Evolutionary conservation across 2,888 invertebrate genomes (phyloP), one percentile per base, ranked within the genome.

Genomic region (Diloba caeruleocephala): DNA sequence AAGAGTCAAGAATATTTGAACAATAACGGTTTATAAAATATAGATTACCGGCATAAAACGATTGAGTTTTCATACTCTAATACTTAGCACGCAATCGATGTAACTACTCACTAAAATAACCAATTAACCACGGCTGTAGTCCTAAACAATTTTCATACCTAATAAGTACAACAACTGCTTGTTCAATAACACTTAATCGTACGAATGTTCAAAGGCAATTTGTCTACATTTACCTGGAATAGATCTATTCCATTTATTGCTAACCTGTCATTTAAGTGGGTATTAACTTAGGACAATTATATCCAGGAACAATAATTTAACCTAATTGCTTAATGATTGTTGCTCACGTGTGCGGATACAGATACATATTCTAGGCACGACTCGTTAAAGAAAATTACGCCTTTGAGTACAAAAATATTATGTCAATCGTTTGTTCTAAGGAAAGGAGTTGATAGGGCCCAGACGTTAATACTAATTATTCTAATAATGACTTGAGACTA

Each of bases 291-390:
- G 32, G 60, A 78, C 82, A 88, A 89, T 88, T 85, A 88, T 78
- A 81, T 69, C 74, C 66, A 81, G 77, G 69, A 81, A 85, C 77
- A 82, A 83, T 83, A 86, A 87, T 87, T 83, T 68, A 64, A 81
- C 71, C 63, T 89, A 90, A 92, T 90, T 88, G 87, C 84, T 87
- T 87, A 87, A 90, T 92, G 75, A 71, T 79, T 72, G 78, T 78
- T 78, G 73, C 78, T 80, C 76, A 78, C 71, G 69, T 75, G 72
- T 76, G 74, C 73, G 57, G 65, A 75, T 76, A 78, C 82, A 81
- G 65, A 76, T 76, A 78, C 72, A 77, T 78, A 84, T 86, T 79
- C 78, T 75, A 79, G 68, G 71, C 77, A 66, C 63, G 54, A 55
- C 74, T 82, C 48, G 81, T 81, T 81, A 79, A 38, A 74, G 65